These are phyloP conservation scores for Anguilla pacifica DNA, from an alignment of 2,797 vertebrate genomes.

Conservation along the genomic window DNA sequence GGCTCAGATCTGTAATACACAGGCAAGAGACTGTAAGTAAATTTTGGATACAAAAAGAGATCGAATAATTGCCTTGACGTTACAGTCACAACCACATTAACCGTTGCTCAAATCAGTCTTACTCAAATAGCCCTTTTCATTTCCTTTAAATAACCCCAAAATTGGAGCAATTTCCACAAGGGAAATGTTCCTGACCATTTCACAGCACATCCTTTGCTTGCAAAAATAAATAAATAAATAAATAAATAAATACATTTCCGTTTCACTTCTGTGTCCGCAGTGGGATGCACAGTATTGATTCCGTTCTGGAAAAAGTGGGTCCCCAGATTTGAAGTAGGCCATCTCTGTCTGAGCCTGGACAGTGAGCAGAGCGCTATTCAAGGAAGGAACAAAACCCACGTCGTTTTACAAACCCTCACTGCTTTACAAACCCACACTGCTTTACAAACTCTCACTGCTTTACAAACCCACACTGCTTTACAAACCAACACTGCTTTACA, in stretches of 20 bases:
- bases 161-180: conserved; percentile 16
- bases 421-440: too few species aligned
- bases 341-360: conserved; percentile 36
- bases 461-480: too few species aligned
- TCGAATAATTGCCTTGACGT: conserved; percentile 41
- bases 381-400: neutral
- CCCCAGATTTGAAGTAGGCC: conserved; percentile 23
- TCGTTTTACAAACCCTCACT: neutral
- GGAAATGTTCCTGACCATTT: conserved; percentile 37
- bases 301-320: conserved; percentile 18
- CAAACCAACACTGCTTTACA: too few species aligned
- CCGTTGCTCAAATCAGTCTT: conserved; percentile 53
- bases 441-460: too few species aligned
- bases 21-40: neutral
- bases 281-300: conserved; percentile 39
- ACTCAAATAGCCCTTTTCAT: neutral
- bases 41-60: neutral
- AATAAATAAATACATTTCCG: neutral
- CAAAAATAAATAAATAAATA: conserved; percentile 34
- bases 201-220: conserved; percentile 33
- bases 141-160: conserved; percentile 34
- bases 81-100: conserved; percentile 60
- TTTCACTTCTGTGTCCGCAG: neutral
- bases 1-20: neutral
- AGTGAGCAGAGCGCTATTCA: conserved; percentile 26